Percentiles rank a stretch among this genome's conserved stretches.
Conservation (phyloP, 1,140 invertebrate species). For the Aradophagus sp. region DNA sequence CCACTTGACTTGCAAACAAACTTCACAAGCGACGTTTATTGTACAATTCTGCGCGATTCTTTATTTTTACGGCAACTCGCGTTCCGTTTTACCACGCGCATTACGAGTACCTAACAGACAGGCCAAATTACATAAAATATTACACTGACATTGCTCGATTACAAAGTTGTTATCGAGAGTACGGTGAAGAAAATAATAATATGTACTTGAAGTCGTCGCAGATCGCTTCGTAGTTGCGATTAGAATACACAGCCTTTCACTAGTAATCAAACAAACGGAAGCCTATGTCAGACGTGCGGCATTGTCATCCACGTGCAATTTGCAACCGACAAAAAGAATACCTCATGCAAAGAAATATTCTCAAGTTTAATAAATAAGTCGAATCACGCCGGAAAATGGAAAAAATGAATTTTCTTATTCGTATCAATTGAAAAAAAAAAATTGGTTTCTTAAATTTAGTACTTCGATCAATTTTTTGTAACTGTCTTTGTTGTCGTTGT, state of each 20-base stretch:
- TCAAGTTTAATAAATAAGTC: not conserved
- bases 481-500: too few species aligned
- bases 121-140: slow-evolving; percentile 5
- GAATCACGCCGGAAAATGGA: not conserved
- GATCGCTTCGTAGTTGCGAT: slow-evolving; percentile 19
- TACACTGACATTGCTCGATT: slow-evolving; percentile 1
- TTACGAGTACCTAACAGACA: not conserved
- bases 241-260: slow-evolving; percentile 40
- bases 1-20: slow-evolving; percentile 5
- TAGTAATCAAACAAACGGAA: slow-evolving; percentile 49
- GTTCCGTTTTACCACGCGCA: not conserved
- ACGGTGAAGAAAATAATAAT: slow-evolving; percentile 16
- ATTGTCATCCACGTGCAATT: slow-evolving; percentile 22
- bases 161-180: not conserved
- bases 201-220: slow-evolving; percentile 20
- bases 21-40: not conserved
- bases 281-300: slow-evolving; percentile 13
- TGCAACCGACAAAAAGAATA: slow-evolving; percentile 9
- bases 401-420: too few species aligned
- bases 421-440: too few species aligned
- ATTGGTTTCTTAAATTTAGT: too few species aligned
- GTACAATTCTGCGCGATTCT: too few species aligned
- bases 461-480: too few species aligned
- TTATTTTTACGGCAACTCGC: not conserved
- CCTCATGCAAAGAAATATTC: not conserved